Evolutionary conservation across 1,140 invertebrate species (phyloP).

Genomic region (Aphis craccivora): DNA sequence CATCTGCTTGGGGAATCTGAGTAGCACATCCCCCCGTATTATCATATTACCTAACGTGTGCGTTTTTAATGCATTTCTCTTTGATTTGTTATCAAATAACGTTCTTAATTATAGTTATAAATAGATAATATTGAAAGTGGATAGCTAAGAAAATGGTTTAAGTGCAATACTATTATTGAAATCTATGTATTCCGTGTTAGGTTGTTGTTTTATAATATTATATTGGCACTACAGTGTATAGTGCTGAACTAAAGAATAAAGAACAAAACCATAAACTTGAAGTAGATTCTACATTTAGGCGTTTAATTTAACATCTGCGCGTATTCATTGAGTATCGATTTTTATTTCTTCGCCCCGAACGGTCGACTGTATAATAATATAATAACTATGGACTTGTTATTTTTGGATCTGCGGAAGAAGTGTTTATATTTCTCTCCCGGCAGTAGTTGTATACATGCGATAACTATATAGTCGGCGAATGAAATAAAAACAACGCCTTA

Average conservation of each 20-base stretch:
- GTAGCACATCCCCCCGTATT: not conserved
- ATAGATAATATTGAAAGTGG: not conserved
- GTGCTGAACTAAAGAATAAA: not conserved
- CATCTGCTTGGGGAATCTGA: conserved; percentile 38
- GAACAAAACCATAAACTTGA: not conserved
- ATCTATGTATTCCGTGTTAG: not conserved
- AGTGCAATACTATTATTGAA: not conserved
- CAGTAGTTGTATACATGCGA: not conserved
- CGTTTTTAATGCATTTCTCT: not conserved
- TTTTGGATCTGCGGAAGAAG: not conserved
- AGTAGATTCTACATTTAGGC: not conserved
- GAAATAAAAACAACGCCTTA: not conserved
- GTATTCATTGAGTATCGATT: not conserved
- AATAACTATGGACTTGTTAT: not conserved
- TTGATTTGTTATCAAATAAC: conserved; percentile 10
- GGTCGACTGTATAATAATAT: not conserved
- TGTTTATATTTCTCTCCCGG: not conserved
- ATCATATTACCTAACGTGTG: conserved; percentile 1
- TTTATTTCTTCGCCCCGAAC: not conserved
- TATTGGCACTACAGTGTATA: not conserved
- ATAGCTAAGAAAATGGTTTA: not conserved
- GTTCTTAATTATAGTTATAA: not conserved
- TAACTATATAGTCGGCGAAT: not conserved
- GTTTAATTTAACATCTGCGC: not conserved
- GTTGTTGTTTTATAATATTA: not conserved